Percentiles rank a stretch among this genome's conserved stretches.
Evolutionary conservation across 2,888 invertebrate genomes (phyloP).

Genomic region (Harmothoe impar): DNA sequence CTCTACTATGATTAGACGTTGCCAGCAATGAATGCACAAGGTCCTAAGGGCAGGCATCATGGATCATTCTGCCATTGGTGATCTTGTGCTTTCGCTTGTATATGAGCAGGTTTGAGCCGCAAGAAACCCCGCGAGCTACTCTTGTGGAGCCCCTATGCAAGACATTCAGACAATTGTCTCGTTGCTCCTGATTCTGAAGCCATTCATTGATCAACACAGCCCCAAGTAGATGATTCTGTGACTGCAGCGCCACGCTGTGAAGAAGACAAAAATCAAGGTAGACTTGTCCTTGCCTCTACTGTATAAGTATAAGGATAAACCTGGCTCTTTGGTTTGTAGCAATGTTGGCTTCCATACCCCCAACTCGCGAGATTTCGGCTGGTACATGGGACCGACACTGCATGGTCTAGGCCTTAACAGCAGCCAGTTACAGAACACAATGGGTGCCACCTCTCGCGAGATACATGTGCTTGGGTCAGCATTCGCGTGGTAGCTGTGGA

Average conservation of each 20-base stretch:
- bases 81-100: background rate
- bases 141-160: background rate
- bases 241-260: background rate
- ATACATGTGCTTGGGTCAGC: too few species aligned
- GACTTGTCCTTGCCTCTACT: background rate
- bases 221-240: background rate
- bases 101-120: background rate
- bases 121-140: background rate
- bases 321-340: too few species aligned
- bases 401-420: too few species aligned
- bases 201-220: background rate
- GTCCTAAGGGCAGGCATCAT: background rate
- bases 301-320: too few species aligned
- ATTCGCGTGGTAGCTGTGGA: too few species aligned
- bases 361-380: too few species aligned
- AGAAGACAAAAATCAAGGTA: background rate
- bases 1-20: background rate
- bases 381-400: too few species aligned
- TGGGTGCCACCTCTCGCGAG: too few species aligned
- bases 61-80: constrained; percentile 1
- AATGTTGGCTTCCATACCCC: too few species aligned
- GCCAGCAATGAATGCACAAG: background rate
- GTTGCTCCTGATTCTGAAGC: constrained; percentile 10
- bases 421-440: too few species aligned
- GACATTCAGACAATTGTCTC: constrained; percentile 12